Percentiles rank a stretch among this genome's conserved stretches.
Evolutionary conservation across 2,113 vertebrate species (phyloP).

Genomic region (Salvator merianae): DNA sequence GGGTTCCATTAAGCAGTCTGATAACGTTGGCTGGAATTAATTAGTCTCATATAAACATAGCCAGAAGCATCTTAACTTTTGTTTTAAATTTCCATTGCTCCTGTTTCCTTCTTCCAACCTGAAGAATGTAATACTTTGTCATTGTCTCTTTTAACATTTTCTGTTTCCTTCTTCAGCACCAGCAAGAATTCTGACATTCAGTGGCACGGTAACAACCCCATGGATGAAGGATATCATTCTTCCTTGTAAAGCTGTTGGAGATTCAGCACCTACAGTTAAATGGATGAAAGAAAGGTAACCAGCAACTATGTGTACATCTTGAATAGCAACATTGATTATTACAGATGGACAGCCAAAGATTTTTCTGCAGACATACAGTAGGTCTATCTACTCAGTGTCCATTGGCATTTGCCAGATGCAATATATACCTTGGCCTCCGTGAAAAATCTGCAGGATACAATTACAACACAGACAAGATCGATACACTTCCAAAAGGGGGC

Average conservation of each 20-base stretch:
- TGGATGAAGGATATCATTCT: slow-evolving; percentile 99
- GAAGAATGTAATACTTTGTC: not conserved
- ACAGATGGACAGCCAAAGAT: no score
- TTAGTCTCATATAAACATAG: slow-evolving; percentile 6
- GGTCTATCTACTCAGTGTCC: no score
- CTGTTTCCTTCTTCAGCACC: slow-evolving; percentile 79
- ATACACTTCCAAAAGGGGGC: no score
- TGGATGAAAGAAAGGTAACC: slow-evolving; percentile 99
- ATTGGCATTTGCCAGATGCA: no score
- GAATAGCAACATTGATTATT: not conserved
- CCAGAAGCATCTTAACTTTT: slow-evolving; percentile 23
- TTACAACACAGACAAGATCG: no score
- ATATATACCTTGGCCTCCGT: no score
- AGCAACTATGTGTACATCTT: slow-evolving; percentile 70
- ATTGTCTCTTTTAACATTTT: slow-evolving; percentile 5
- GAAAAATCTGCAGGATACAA: no score
- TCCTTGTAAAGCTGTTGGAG: slow-evolving; percentile 94
- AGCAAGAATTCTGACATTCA: slow-evolving; percentile 94
- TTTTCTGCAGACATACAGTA: no score
- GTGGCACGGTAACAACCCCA: slow-evolving; percentile 93
- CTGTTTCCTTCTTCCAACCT: not conserved
- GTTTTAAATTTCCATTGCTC: not conserved
- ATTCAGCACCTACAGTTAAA: slow-evolving; percentile 92
- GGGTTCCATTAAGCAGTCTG: slow-evolving; percentile 32
- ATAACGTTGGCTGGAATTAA: slow-evolving; percentile 39